A percentile compares a stretch with the other conserved stretches of the same genome.
These are phyloP conservation scores for Kradibia gibbosae DNA, from an alignment of 1,140 invertebrate genomes.

Conservation along the genomic window DNA sequence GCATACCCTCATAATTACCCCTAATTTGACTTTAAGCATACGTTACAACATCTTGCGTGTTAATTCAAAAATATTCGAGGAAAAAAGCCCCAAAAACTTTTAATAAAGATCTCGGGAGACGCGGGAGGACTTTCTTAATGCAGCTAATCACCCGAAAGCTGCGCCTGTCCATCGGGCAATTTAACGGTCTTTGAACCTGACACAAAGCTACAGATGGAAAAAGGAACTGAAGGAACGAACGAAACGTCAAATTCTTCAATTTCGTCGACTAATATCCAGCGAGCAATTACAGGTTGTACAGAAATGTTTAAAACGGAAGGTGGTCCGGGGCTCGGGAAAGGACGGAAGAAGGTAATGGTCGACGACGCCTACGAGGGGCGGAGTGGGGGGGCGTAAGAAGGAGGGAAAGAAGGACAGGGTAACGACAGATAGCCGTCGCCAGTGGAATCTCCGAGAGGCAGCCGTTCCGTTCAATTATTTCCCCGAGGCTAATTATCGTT, in stretches of 20 bases:
- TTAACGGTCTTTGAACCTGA: conserved; percentile 49
- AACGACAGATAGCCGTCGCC: conserved; percentile 23
- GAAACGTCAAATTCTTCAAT: conserved; percentile 40
- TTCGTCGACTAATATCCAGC: conserved; percentile 16
- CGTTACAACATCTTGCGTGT: background rate
- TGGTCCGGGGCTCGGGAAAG: background rate
- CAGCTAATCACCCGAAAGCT: conserved; percentile 17
- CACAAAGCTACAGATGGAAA: background rate
- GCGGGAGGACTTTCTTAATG: background rate
- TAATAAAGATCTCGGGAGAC: conserved; percentile 39
- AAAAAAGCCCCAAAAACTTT: conserved; percentile 23
- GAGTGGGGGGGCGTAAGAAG: background rate
- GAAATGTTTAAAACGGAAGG: conserved; percentile 7
- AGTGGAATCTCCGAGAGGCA: conserved; percentile 25
- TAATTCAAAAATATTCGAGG: background rate
- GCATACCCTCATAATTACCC: conserved; percentile 16
- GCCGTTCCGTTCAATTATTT: conserved; percentile 33
- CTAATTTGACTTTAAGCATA: conserved; percentile 32
- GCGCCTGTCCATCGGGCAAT: conserved; percentile 27
- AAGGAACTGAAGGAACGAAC: conserved; percentile 5
- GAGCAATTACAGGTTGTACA: conserved; percentile 28
- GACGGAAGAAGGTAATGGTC: too few species aligned
- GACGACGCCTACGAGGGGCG: too few species aligned
- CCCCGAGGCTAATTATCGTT: conserved; percentile 30
- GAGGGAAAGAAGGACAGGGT: background rate